Conservation (phyloP, 2,113 vertebrate species). For the Motacilla alba region DNA sequence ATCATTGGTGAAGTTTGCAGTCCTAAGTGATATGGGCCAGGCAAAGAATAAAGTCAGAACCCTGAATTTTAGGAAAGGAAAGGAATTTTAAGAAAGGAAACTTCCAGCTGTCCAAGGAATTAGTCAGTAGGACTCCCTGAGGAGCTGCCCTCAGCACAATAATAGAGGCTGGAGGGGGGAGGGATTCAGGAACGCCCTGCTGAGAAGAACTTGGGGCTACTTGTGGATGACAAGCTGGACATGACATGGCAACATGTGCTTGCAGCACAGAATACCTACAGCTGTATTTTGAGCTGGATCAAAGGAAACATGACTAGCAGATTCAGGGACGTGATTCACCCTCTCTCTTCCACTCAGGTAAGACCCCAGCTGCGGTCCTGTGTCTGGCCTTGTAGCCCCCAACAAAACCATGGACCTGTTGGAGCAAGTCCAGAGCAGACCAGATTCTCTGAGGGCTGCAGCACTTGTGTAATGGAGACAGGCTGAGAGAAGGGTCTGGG, state of each 20-base stretch:
- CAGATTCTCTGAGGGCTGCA: background rate
- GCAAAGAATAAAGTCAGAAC: background rate
- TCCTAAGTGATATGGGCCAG: background rate
- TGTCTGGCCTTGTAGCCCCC: background rate
- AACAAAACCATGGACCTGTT: background rate
- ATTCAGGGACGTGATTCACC: background rate
- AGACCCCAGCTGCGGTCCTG: background rate
- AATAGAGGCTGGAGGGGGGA: background rate
- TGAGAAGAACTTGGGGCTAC: background rate
- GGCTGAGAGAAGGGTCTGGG: background rate
- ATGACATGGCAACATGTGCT: background rate
- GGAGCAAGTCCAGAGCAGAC: background rate
- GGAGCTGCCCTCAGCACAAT: background rate
- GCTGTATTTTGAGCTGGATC: background rate
- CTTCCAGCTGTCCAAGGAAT: background rate
- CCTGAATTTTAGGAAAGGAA: background rate
- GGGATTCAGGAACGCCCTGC: background rate
- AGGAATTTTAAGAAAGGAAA: background rate
- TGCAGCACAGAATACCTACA: background rate
- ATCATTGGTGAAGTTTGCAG: background rate
- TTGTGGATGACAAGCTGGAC: background rate
- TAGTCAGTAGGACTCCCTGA: background rate
- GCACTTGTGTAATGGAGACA: background rate
- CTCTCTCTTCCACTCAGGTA: background rate
- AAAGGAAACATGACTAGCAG: background rate